Evolutionary conservation across 2,113 vertebrate species (phyloP).

Genomic region (Albula goreensis): DNA sequence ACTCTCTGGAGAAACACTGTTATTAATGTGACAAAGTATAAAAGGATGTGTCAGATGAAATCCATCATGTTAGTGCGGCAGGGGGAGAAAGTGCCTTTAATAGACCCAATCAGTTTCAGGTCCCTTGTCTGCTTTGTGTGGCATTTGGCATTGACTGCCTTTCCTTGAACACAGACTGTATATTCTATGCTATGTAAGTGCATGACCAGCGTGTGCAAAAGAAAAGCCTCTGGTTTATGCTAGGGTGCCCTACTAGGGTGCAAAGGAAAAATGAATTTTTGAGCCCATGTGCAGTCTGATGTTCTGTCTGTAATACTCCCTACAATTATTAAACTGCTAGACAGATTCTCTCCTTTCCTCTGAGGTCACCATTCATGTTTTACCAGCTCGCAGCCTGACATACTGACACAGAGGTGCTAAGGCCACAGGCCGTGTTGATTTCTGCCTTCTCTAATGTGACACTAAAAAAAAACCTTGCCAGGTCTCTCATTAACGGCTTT

Average conservation of each 20-base stretch:
- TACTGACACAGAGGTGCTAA: background rate
- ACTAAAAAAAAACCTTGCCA: background rate
- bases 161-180: background rate
- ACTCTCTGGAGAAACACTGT: slow-evolving; percentile 9
- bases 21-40: slow-evolving; percentile 24
- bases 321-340: background rate
- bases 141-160: slow-evolving; percentile 4
- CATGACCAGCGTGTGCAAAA: background rate
- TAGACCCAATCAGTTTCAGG: background rate
- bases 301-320: background rate
- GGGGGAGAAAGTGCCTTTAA: background rate
- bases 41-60: slow-evolving; percentile 20
- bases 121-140: background rate
- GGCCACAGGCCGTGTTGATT: background rate
- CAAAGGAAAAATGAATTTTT: background rate
- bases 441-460: background rate
- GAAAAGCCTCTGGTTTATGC: background rate
- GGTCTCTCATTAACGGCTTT: background rate
- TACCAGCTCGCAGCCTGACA: background rate
- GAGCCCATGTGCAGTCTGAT: background rate
- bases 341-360: background rate
- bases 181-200: too few relatives aligned
- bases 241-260: background rate
- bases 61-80: background rate
- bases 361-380: background rate